These are phyloP conservation scores for Plagodis pulveraria DNA, from an alignment of 2,888 invertebrate genomes.

Conservation along the genomic window DNA sequence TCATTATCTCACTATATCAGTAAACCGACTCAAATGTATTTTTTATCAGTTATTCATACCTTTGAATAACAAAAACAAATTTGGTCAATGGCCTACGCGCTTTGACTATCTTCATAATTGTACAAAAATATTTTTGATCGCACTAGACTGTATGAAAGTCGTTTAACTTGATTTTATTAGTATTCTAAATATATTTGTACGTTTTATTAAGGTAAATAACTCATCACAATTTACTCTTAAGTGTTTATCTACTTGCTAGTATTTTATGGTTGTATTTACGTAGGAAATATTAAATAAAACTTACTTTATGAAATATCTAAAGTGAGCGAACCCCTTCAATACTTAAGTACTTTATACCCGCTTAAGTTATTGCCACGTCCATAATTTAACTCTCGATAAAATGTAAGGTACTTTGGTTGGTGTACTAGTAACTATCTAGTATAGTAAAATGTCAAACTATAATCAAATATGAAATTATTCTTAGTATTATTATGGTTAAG, in stretches of 20 bases:
- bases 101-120: constrained; percentile 67
- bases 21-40: constrained; percentile 44
- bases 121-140: constrained; percentile 78
- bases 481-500: constrained; percentile 10
- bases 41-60: constrained; percentile 33
- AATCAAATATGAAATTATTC: constrained; percentile 8
- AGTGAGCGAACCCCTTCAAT: constrained; percentile 58
- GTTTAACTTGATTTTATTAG: constrained; percentile 61
- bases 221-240: constrained; percentile 70
- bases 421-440: constrained; percentile 25
- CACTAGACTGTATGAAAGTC: constrained; percentile 47
- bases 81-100: constrained; percentile 69
- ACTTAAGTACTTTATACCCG: constrained; percentile 41
- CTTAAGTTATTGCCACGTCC: constrained; percentile 41
- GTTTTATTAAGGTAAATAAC: constrained; percentile 71
- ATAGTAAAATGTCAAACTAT: constrained; percentile 8
- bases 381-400: constrained; percentile 11
- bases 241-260: constrained; percentile 46
- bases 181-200: constrained; percentile 79
- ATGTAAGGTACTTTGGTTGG: constrained; percentile 45
- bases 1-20: constrained; percentile 61
- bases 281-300: constrained; percentile 37
- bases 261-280: constrained; percentile 52
- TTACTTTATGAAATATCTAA: constrained; percentile 45
- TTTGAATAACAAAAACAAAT: constrained; percentile 51